A percentile compares a stretch with the other conserved stretches of the same genome.
Conservation (phyloP, 30 jellyfish, hydroid and myxozoan species). For the Aurelia sp. region DNA sequence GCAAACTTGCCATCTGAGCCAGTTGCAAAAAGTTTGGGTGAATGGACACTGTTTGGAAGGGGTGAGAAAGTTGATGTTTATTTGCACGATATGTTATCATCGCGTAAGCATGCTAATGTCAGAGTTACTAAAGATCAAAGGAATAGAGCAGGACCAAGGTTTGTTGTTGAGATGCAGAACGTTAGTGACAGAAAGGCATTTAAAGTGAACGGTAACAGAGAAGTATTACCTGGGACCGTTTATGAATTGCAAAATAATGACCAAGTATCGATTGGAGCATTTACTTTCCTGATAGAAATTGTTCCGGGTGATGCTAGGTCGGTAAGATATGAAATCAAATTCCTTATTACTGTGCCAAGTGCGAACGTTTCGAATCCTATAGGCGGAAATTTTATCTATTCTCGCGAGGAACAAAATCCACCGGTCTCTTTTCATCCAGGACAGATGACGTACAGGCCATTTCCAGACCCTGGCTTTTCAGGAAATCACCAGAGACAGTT, state of each 20-base stretch:
- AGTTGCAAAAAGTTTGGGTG: conserved; percentile 11
- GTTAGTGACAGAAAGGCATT: conserved; percentile 36
- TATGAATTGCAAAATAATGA: conserved; percentile 31
- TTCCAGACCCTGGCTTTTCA: neutral
- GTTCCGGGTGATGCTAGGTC: conserved; percentile 46
- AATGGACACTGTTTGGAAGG: conserved; percentile 55
- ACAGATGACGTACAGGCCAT: no score
- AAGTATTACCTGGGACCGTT: neutral
- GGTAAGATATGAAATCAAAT: conserved; percentile 31
- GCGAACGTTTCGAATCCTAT: no score
- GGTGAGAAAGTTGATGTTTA: conserved; percentile 69
- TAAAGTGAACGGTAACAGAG: conserved; percentile 41
- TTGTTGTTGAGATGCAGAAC: conserved; percentile 38
- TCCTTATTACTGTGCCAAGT: neutral
- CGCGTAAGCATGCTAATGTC: conserved; percentile 44
- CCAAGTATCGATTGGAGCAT: conserved; percentile 46
- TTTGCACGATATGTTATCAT: conserved; percentile 50
- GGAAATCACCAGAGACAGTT: no score
- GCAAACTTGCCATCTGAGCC: conserved; percentile 27
- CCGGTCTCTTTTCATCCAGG: no score
- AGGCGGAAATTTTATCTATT: no score
- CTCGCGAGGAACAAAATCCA: no score
- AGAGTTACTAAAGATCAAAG: conserved; percentile 13
- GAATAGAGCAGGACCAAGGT: neutral
- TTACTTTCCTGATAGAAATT: conserved; percentile 53